phyloP scores from a whole-genome alignment of 2,888 invertebrate genomes.

The Erynnis tages region DNA sequence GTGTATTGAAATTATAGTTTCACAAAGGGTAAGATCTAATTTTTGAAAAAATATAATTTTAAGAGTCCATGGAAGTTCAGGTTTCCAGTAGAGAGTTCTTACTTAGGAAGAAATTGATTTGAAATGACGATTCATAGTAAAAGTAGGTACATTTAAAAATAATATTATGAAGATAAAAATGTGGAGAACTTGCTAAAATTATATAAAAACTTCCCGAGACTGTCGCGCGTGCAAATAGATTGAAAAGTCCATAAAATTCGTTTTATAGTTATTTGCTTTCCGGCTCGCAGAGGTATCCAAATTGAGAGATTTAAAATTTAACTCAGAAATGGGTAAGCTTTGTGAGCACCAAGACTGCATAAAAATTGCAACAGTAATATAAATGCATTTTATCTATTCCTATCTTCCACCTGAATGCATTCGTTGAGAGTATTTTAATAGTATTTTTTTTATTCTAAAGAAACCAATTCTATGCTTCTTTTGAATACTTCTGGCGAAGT shows the following conservation, averaged over 20 bases:
- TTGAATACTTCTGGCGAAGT: too few species aligned
- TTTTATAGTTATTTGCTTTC: constrained; percentile 3
- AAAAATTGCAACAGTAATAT: not conserved
- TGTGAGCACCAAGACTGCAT: not conserved
- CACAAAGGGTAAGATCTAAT: too few species aligned
- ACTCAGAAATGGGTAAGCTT: not conserved
- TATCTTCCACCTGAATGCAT: too few species aligned
- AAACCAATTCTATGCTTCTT: too few species aligned
- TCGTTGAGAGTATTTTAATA: not conserved
- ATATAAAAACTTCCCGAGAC: not conserved
- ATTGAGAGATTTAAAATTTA: not conserved
- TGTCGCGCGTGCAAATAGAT: not conserved
- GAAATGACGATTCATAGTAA: too few species aligned
- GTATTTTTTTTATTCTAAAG: not conserved
- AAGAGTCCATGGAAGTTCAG: too few species aligned
- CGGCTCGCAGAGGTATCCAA: not conserved
- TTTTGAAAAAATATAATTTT: too few species aligned
- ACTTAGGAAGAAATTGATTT: too few species aligned
- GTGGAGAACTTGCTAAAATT: not conserved
- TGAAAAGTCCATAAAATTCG: constrained; percentile 6
- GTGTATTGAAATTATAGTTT: too few species aligned
- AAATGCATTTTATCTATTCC: not conserved
- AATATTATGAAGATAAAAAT: not conserved
- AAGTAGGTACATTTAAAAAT: not conserved
- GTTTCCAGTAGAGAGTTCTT: too few species aligned